A percentile compares a stretch with the other conserved stretches of the same genome.
phyloP scores from a whole-genome alignment of 1,140 invertebrate genomes.

The Papilio machaon region DNA sequence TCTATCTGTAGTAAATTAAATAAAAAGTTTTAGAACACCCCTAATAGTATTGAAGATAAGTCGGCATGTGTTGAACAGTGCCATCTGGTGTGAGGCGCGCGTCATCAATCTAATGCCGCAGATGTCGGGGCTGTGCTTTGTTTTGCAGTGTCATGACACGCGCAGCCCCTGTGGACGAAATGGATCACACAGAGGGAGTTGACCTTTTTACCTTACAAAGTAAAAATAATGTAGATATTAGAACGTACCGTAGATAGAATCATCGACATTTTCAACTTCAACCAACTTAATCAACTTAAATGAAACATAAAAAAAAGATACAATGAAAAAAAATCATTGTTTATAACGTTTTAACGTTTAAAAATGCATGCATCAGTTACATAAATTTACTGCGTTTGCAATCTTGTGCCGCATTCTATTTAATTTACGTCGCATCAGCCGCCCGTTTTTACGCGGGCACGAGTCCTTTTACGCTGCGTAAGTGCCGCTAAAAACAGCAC shows the following conservation, averaged over 20 bases:
- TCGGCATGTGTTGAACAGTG: conserved; percentile 6
- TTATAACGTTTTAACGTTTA: background rate
- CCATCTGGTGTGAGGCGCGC: background rate
- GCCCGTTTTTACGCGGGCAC: background rate
- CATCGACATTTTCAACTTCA: background rate
- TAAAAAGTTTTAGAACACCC: background rate
- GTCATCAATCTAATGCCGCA: background rate
- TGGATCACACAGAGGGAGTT: background rate
- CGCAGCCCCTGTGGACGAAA: background rate
- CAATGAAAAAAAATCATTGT: background rate
- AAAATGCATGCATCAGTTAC: background rate
- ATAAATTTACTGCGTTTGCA: conserved; percentile 6
- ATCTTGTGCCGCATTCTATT: conserved; percentile 3
- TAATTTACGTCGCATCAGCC: background rate
- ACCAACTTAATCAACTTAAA: background rate
- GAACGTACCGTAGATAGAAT: background rate
- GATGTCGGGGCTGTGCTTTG: background rate
- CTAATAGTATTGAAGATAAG: conserved; percentile 5
- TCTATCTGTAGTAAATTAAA: background rate
- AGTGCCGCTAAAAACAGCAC: background rate
- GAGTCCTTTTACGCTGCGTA: conserved; percentile 16
- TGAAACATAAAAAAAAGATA: background rate
- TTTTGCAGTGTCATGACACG: background rate
- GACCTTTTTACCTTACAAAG: too few species aligned
- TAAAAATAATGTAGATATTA: too few species aligned